These are phyloP conservation scores for Drepana arcuata DNA, from an alignment of 1,140 invertebrate genomes.

Conservation along the genomic window DNA sequence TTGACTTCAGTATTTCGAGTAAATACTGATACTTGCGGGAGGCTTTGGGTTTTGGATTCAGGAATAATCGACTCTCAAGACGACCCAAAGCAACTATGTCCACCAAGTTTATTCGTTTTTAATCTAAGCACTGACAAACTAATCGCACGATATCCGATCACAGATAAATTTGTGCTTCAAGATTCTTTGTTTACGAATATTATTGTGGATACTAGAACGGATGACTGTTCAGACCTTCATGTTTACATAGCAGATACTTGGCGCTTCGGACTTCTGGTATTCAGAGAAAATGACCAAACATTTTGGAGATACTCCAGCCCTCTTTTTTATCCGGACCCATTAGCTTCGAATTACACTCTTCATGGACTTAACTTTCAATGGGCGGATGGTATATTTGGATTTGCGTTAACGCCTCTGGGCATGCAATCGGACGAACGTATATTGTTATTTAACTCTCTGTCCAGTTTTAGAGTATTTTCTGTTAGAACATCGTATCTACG, in stretches of 20 bases:
- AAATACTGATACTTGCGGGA: conserved; percentile 78
- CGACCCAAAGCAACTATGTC: conserved; percentile 78
- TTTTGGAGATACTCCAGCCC: conserved; percentile 84
- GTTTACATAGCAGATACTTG: conserved; percentile 84
- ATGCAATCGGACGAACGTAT: conserved; percentile 72
- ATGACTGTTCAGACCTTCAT: conserved; percentile 77
- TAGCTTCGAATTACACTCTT: conserved; percentile 79
- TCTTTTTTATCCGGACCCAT: conserved; percentile 83
- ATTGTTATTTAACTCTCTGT: conserved; percentile 86
- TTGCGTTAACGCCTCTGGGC: conserved; percentile 77
- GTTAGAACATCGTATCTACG: conserved; percentile 77
- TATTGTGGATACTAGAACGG: conserved; percentile 76
- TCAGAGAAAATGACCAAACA: conserved; percentile 75
- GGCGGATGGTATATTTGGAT: conserved; percentile 86
- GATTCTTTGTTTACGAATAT: conserved; percentile 84
- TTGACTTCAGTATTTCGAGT: conserved; percentile 86
- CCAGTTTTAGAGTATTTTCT: conserved; percentile 82
- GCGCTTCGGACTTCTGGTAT: conserved; percentile 81
- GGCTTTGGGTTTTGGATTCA: conserved; percentile 85
- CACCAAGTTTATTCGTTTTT: conserved; percentile 82
- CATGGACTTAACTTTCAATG: conserved; percentile 85
- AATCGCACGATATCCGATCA: conserved; percentile 76
- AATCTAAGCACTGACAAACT: conserved; percentile 77
- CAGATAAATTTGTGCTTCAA: conserved; percentile 77
- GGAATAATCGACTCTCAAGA: conserved; percentile 74